phyloP scores from a whole-genome alignment of 2,797 vertebrate species.

The Pantherophis vulpinus region DNA sequence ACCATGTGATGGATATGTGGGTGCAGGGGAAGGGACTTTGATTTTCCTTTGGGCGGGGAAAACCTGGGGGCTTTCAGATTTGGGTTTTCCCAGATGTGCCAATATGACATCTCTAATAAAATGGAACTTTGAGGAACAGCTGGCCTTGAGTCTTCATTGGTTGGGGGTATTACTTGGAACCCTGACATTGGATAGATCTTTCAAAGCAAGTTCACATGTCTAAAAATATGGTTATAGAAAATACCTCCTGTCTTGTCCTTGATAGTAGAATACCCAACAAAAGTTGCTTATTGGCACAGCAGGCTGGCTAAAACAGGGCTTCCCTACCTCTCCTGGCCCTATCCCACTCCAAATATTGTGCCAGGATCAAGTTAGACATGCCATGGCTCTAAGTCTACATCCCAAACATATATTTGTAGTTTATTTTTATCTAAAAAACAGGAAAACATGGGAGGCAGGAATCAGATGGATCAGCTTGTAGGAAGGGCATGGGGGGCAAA shows the following conservation, averaged over 20 bases:
- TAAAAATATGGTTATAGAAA: background rate
- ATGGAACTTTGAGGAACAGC: too few relatives aligned
- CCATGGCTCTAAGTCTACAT: background rate
- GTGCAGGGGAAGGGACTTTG: too few relatives aligned
- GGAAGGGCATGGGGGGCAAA: background rate
- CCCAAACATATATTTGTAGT: background rate
- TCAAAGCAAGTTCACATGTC: background rate
- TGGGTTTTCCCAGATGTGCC: too few relatives aligned
- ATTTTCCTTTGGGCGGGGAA: too few relatives aligned
- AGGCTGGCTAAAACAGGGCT: background rate
- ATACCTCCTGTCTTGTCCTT: background rate
- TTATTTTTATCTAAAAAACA: background rate
- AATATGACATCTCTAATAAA: too few relatives aligned
- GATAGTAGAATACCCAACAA: background rate
- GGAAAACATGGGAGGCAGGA: background rate
- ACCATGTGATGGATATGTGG: too few relatives aligned
- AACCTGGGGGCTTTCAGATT: too few relatives aligned
- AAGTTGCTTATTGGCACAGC: background rate
- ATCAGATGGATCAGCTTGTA: background rate
- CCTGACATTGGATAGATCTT: background rate
- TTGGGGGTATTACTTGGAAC: too few relatives aligned
- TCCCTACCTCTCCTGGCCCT: background rate
- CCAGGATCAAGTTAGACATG: background rate
- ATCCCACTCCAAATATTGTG: background rate
- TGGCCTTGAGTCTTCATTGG: too few relatives aligned